Conservation (phyloP, 2,888 invertebrate species). For the Pyrrhosoma nymphula region DNA sequence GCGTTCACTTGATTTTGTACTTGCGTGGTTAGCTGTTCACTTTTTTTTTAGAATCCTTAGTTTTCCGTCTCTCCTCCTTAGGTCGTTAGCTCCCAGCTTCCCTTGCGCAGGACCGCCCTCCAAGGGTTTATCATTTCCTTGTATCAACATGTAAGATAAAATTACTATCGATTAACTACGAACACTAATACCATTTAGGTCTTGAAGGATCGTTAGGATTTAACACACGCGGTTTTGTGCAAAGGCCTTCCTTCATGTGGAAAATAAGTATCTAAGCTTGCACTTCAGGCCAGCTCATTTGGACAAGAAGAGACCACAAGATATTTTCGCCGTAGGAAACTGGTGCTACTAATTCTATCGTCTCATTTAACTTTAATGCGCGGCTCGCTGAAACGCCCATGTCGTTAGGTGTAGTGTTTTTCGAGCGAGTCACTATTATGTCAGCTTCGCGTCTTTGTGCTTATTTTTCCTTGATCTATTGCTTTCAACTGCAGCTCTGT, state of each 20-base stretch:
- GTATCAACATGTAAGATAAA: not conserved
- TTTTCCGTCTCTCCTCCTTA: not conserved
- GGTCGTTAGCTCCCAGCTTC: not conserved
- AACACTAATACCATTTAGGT: not conserved
- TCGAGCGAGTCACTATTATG: too few relatives aligned
- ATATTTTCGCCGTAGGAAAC: too few relatives aligned
- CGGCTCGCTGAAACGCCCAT: too few relatives aligned
- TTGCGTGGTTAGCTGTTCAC: not conserved
- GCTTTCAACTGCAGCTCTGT: too few relatives aligned
- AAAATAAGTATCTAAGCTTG: not conserved
- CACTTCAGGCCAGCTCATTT: not conserved
- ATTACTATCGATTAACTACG: not conserved
- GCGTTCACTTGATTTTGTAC: not conserved
- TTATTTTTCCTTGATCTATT: too few relatives aligned
- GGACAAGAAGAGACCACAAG: not conserved
- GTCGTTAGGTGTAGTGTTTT: too few relatives aligned
- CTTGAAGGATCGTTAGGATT: not conserved
- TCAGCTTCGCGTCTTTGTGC: too few relatives aligned
- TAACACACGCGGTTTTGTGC: not conserved
- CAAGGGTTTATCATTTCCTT: not conserved
- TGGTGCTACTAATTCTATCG: too few relatives aligned
- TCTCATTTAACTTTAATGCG: too few relatives aligned
- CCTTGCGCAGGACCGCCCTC: not conserved
- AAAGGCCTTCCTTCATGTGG: not conserved
- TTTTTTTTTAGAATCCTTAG: not conserved